These are phyloP conservation scores for Thunnus maccoyii DNA, from an alignment of 2,113 vertebrate species.

Conservation along the genomic window DNA sequence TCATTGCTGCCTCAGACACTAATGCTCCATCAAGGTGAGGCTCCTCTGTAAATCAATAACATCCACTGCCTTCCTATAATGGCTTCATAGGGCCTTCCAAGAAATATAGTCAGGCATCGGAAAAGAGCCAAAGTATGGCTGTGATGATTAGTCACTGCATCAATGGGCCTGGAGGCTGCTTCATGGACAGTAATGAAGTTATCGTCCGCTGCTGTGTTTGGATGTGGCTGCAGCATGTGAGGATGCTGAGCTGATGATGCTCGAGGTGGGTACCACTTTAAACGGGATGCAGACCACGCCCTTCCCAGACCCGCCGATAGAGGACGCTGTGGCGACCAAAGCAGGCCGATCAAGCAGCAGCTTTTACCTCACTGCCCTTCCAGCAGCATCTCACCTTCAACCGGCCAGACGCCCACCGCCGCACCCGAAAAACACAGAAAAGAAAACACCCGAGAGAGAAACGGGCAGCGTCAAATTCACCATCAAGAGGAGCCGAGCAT, in stretches of 20 bases:
- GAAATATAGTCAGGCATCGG: conserved; percentile 1
- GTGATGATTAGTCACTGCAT: conserved; percentile 22
- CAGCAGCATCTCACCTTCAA: conserved; percentile 82
- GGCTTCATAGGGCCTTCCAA: conserved; percentile 6
- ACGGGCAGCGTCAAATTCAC: background rate
- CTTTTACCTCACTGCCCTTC: conserved; percentile 74
- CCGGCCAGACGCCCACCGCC: conserved; percentile 54
- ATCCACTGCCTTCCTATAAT: conserved; percentile 8
- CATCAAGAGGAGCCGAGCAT: background rate
- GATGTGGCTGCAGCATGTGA: conserved; percentile 38
- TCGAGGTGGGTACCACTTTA: conserved; percentile 74
- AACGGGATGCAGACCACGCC: conserved; percentile 81
- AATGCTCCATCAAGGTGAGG: conserved; percentile 20
- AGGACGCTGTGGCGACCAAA: conserved; percentile 53
- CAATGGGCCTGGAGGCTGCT: background rate
- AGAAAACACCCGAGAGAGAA: background rate
- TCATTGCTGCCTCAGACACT: conserved; percentile 15
- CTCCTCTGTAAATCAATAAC: conserved; percentile 33
- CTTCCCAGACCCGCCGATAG: conserved; percentile 52
- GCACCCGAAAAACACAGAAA: conserved; percentile 22
- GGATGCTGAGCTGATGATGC: conserved; percentile 40
- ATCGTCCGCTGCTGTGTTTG: background rate
- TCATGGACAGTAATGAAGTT: background rate
- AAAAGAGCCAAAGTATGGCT: background rate
- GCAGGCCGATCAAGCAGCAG: conserved; percentile 47